phyloP scores from a whole-genome alignment of 1,140 invertebrate genomes.

The Ceratina calcarata region DNA sequence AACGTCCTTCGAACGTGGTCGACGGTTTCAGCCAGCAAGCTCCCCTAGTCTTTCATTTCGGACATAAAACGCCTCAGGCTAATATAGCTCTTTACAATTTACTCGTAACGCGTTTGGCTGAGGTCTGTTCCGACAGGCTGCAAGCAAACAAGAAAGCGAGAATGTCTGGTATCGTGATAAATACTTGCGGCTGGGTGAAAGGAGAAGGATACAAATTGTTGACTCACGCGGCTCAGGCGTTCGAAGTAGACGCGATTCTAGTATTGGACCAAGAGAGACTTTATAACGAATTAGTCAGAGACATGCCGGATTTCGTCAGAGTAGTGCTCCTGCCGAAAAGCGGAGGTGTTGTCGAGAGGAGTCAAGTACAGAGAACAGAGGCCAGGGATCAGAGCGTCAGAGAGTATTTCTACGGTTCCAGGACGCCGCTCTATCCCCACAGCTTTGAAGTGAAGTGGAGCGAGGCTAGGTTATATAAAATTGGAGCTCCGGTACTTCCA shows the following conservation, averaged over 20 bases:
- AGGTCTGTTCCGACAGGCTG: conserved; percentile 91
- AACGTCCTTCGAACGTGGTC: conserved; percentile 94
- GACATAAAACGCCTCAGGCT: conserved; percentile 88
- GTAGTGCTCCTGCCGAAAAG: conserved; percentile 97
- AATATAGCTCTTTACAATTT: conserved; percentile 94
- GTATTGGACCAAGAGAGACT: conserved; percentile 98
- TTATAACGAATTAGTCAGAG: conserved; percentile 95
- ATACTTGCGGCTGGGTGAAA: conserved; percentile 99
- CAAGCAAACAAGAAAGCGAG: conserved; percentile 93
- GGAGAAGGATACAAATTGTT: conserved; percentile 91
- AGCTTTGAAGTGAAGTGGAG: conserved; percentile 94
- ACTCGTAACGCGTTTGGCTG: conserved; percentile 91
- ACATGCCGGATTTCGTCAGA: conserved; percentile 96
- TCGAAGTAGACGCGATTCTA: conserved; percentile 97
- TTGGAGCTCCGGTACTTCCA: conserved; percentile 94
- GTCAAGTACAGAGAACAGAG: conserved; percentile 86
- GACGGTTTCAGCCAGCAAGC: conserved; percentile 96
- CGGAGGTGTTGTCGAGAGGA: conserved; percentile 96
- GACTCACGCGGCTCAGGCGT: conserved; percentile 93
- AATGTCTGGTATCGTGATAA: conserved; percentile 97
- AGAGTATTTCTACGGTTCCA: conserved; percentile 97
- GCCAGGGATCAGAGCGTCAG: conserved; percentile 89
- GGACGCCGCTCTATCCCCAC: conserved; percentile 93
- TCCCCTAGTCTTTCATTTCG: conserved; percentile 96
- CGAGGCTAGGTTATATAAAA: conserved; percentile 95